phyloP scores from a whole-genome alignment of 2,113 vertebrate species.

The Hoplias malabaricus region DNA sequence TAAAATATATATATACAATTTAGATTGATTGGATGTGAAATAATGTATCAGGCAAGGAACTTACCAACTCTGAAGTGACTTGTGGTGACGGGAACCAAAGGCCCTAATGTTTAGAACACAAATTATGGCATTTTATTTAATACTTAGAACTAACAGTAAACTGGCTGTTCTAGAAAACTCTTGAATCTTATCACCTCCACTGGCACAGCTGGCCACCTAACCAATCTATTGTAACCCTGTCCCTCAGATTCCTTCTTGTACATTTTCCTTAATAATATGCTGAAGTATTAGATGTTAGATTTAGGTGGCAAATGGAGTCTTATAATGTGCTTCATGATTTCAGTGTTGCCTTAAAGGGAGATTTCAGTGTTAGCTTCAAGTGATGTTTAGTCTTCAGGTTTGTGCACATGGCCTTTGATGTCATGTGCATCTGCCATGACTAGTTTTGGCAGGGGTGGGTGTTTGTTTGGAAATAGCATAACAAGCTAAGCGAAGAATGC shows the following conservation, averaged over 20 bases:
- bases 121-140: no score
- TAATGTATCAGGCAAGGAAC: not conserved
- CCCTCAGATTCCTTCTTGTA: not conserved
- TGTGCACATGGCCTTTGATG: not conserved
- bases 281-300: no score
- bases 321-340: not conserved
- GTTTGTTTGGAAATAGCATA: not conserved
- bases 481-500: not conserved
- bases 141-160: no score
- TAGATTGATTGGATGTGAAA: not conserved
- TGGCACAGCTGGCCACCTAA: not conserved
- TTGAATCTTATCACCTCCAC: no score
- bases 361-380: not conserved
- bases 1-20: not conserved
- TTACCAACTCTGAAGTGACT: not conserved
- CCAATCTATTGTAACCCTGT: not conserved
- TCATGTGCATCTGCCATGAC: not conserved
- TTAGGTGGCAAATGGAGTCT: not conserved
- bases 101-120: not conserved
- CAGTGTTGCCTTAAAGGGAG: not conserved
- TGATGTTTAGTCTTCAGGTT: not conserved
- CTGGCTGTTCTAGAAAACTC: no score
- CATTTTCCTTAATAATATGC: not conserved
- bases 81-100: not conserved
- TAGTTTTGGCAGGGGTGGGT: not conserved